phyloP scores from a whole-genome alignment of 2,888 invertebrate genomes.

The Pterobdella sp. region DNA sequence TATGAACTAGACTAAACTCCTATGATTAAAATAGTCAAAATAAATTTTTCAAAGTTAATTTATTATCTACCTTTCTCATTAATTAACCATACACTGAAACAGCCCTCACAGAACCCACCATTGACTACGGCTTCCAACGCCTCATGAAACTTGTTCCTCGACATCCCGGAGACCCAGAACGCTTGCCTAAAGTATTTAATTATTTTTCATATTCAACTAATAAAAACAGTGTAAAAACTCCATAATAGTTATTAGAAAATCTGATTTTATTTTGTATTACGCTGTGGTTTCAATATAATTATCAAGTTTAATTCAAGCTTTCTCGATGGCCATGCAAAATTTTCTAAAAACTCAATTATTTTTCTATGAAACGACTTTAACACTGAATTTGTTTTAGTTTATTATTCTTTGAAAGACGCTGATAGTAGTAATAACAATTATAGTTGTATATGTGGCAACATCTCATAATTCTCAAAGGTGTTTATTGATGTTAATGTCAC shows the following conservation, averaged over 20 bases:
- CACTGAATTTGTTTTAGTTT: background rate
- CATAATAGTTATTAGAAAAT: background rate
- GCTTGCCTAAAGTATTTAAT: constrained; percentile 71
- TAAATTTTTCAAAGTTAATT: no score
- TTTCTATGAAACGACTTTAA: background rate
- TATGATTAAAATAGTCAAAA: no score
- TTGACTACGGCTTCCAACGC: constrained; percentile 98
- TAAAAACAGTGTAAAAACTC: background rate
- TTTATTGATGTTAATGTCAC: constrained; percentile 27
- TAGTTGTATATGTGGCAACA: background rate
- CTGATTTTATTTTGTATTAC: no score
- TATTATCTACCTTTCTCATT: no score
- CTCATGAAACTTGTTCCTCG: constrained; percentile 93
- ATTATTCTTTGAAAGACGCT: background rate
- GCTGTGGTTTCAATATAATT: background rate
- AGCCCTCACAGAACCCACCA: constrained; percentile 97
- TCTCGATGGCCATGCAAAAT: background rate
- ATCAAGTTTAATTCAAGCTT: background rate
- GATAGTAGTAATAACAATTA: constrained; percentile 8
- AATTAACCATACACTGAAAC: no score
- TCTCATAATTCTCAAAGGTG: constrained; percentile 15
- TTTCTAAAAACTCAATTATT: background rate
- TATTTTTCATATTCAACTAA: no score
- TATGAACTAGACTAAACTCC: no score
- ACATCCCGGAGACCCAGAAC: constrained; percentile 97